Conservation (phyloP, 2,797 vertebrate genomes). For the Paratrypauchen microcephalus region DNA sequence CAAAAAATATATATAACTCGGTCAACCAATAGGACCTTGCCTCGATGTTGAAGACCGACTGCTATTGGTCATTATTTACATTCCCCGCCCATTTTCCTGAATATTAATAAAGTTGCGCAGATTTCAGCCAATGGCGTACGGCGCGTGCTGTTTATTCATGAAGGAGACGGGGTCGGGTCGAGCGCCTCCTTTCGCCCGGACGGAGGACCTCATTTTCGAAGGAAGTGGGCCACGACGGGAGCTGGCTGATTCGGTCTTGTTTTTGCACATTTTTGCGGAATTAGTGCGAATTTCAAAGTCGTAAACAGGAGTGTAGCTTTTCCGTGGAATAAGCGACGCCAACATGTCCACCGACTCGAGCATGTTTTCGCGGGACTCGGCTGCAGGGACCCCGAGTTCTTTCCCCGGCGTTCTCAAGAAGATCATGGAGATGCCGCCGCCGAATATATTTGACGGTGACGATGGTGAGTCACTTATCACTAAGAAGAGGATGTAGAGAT, state of each 20-base stretch:
- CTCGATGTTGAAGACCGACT: rapidly evolving
- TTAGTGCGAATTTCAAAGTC: not conserved
- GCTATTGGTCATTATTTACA: conserved; percentile 4
- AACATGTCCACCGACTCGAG: conserved; percentile 65
- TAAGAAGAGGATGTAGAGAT: not conserved
- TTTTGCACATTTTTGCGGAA: rapidly evolving
- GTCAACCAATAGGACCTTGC: conserved; percentile 48
- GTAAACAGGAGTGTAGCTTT: not conserved
- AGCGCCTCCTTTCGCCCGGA: not conserved
- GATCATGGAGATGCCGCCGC: conserved; percentile 89
- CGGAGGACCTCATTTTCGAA: rapidly evolving
- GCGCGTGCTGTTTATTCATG: not conserved
- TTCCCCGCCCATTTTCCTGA: conserved; percentile 3
- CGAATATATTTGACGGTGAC: conserved; percentile 79
- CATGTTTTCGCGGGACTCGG: conserved; percentile 43
- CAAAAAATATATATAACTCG: conserved; percentile 36
- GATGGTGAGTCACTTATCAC: conserved; percentile 76
- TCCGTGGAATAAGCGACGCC: not conserved
- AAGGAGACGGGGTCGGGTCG: not conserved
- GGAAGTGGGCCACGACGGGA: conserved; percentile 2
- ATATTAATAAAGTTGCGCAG: conserved; percentile 27
- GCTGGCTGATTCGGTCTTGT: rapidly evolving
- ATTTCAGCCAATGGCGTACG: conserved; percentile 31
- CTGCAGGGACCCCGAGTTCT: conserved; percentile 47
- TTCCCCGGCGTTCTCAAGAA: conserved; percentile 90